Evolutionary conservation across 2,113 vertebrate genomes (phyloP).

Genomic region (Eulacestoma nigropectus): DNA sequence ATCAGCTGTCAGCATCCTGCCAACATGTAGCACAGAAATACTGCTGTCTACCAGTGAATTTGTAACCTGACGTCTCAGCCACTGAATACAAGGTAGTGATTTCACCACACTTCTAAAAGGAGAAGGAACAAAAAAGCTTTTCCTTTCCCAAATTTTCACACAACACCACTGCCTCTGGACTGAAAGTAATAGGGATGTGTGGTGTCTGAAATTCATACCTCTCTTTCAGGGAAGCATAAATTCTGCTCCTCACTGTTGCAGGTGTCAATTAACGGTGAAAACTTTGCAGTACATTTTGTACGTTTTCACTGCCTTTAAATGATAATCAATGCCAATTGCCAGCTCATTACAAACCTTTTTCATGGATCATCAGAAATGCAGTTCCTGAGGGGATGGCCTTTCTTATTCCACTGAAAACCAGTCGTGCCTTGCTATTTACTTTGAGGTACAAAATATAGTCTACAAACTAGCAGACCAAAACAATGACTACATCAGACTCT

Average conservation of each 20-base stretch:
- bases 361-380: conserved; percentile 17
- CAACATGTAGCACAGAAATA: background rate
- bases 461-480: background rate
- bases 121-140: background rate
- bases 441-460: background rate
- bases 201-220: background rate
- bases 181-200: background rate
- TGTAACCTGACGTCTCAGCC: background rate
- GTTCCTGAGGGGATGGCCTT: background rate
- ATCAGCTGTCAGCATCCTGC: background rate
- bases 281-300: background rate
- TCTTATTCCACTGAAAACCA: background rate
- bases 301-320: conserved; percentile 4
- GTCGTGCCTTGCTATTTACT: background rate
- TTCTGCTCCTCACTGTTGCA: fast-evolving
- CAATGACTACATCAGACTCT: background rate
- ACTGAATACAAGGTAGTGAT: background rate
- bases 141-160: background rate
- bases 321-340: conserved; percentile 42
- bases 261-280: background rate
- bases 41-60: background rate
- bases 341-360: conserved; percentile 36
- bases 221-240: background rate
- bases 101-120: background rate
- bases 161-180: background rate